Percentiles rank a stretch among this genome's conserved stretches.
phyloP scores from a whole-genome alignment of 1,140 invertebrate species.

The Acromyrmex charruanus region DNA sequence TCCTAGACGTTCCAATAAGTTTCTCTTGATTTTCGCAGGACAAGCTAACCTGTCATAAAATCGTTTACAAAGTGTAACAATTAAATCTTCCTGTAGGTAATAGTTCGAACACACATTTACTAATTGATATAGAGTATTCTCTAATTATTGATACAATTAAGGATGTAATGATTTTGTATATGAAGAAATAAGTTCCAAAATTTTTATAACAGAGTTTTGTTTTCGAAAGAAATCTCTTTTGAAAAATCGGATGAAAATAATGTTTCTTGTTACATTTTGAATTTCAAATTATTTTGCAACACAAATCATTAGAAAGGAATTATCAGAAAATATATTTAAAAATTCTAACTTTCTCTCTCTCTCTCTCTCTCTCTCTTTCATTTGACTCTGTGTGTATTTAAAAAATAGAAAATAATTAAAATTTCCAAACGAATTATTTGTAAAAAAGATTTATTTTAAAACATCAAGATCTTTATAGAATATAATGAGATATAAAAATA shows the following conservation, averaged over 20 bases:
- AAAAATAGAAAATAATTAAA: neutral
- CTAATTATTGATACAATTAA: neutral
- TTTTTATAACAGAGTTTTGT: neutral
- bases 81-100: slow-evolving; percentile 36
- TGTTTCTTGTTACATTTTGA: neutral
- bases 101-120: slow-evolving; percentile 2
- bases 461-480: too few species aligned
- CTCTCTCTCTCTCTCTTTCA: too few species aligned
- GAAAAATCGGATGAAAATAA: neutral
- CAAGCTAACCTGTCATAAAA: slow-evolving; percentile 46
- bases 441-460: neutral
- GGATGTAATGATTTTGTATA: neutral
- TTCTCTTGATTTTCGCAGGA: slow-evolving; percentile 57
- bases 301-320: neutral
- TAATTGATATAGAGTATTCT: neutral
- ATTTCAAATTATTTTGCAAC: neutral
- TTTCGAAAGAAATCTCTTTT: neutral
- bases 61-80: slow-evolving; percentile 24
- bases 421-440: neutral
- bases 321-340: neutral
- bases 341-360: neutral
- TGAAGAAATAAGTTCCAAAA: too few species aligned
- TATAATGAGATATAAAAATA: too few species aligned
- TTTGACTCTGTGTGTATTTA: too few species aligned
- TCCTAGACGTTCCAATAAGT: slow-evolving; percentile 47